These are phyloP conservation scores for Neodiprion lecontei DNA, from an alignment of 1,140 invertebrate genomes.

Conservation along the genomic window DNA sequence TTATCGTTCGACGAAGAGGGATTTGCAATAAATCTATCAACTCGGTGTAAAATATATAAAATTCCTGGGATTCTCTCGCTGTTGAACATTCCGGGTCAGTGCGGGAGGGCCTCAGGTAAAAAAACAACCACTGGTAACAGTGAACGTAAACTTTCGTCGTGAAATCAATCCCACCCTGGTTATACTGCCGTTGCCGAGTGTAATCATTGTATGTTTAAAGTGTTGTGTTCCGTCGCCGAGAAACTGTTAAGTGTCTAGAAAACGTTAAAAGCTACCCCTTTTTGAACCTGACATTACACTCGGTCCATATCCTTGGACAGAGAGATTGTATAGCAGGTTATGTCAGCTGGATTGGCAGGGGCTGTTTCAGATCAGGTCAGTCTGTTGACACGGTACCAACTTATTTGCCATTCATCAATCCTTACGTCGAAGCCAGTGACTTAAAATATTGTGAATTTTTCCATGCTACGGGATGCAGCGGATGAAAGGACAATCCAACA, in stretches of 20 bases:
- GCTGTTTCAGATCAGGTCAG: conserved; percentile 58
- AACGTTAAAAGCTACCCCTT: background rate
- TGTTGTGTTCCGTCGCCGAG: conserved; percentile 23
- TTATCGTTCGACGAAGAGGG: conserved; percentile 19
- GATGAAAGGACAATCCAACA: conserved; percentile 89
- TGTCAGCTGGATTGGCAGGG: conserved; percentile 60
- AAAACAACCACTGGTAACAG: background rate
- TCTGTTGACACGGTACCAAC: conserved; percentile 38
- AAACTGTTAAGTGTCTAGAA: conserved; percentile 27
- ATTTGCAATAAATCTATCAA: background rate
- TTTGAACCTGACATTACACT: background rate
- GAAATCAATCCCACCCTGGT: conserved; percentile 1
- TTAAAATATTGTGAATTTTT: conserved; percentile 59
- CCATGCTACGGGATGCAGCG: conserved; percentile 71
- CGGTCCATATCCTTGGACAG: background rate
- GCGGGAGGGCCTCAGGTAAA: conserved; percentile 28
- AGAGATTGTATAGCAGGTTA: conserved; percentile 51
- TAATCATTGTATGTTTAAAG: conserved; percentile 27
- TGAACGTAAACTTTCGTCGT: background rate
- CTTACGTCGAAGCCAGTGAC: conserved; percentile 41
- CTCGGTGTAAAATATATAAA: conserved; percentile 27
- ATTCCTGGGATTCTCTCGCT: conserved; percentile 34
- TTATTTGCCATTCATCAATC: conserved; percentile 33
- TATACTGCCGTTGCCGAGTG: background rate
- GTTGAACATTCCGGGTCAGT: conserved; percentile 30